Evolutionary conservation across 2,113 vertebrate genomes (phyloP).

Genomic region (Petaurus breviceps): DNA sequence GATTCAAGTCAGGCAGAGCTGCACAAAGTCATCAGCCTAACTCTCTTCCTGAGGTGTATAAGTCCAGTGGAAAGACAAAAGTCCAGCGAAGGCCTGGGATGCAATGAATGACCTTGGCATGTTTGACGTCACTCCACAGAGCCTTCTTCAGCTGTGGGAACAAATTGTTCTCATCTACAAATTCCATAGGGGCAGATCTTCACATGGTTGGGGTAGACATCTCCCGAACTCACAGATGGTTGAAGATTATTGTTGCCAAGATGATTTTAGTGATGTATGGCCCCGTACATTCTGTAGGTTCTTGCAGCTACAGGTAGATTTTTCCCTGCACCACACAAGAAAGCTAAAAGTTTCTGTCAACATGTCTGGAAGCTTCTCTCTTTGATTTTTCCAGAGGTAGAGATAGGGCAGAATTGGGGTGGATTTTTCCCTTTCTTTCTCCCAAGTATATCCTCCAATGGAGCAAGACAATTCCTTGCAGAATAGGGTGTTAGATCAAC

Average conservation of each 20-base stretch:
- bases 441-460: not conserved
- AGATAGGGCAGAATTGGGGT: constrained; percentile 5
- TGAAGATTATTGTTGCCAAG: not conserved
- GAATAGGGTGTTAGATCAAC: not conserved
- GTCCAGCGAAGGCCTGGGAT: not conserved
- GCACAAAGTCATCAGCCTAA: not conserved
- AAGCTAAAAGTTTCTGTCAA: not conserved
- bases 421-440: not conserved
- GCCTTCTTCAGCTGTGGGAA: not conserved
- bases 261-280: not conserved
- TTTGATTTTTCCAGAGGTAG: not conserved
- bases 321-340: not conserved
- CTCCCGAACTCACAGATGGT: not conserved
- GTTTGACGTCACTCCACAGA: not conserved
- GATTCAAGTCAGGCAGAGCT: not conserved
- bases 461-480: not conserved
- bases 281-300: not conserved
- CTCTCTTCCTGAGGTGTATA: not conserved
- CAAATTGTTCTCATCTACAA: not conserved
- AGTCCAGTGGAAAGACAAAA: not conserved
- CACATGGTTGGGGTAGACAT: not conserved
- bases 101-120: not conserved
- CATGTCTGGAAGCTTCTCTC: not conserved
- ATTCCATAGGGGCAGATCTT: not conserved
- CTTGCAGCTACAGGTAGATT: not conserved